A percentile compares a stretch with the other conserved stretches of the same genome.
Conservation (phyloP, 1,140 invertebrate genomes). For the Aleiodes sp. region DNA sequence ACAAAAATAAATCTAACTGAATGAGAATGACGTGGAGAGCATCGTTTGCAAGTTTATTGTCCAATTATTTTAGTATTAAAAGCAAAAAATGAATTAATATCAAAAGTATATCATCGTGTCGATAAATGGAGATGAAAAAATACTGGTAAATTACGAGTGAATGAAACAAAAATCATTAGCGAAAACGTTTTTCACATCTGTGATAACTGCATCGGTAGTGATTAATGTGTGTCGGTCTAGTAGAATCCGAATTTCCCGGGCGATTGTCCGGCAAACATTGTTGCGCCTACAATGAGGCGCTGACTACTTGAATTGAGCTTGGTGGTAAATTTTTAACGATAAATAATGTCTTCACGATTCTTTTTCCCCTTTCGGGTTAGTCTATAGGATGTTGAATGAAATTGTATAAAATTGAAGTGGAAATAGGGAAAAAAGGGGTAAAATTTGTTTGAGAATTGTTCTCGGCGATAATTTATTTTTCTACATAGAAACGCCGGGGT, state of each 20-base stretch:
- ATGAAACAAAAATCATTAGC: background rate
- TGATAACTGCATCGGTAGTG: slow-evolving; percentile 42
- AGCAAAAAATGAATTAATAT: background rate
- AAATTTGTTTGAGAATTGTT: background rate
- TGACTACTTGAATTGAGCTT: slow-evolving; percentile 8
- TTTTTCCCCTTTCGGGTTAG: slow-evolving; percentile 4
- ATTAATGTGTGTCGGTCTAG: background rate
- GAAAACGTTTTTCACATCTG: slow-evolving; percentile 42
- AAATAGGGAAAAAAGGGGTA: background rate
- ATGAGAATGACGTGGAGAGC: background rate
- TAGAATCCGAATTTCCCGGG: background rate
- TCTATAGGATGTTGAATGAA: background rate
- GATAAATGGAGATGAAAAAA: background rate
- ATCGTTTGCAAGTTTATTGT: slow-evolving; percentile 6
- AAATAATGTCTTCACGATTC: slow-evolving; percentile 9
- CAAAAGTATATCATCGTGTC: slow-evolving; percentile 5
- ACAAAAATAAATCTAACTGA: background rate
- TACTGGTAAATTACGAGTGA: background rate
- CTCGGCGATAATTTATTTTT: slow-evolving; percentile 57
- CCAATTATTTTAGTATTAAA: background rate
- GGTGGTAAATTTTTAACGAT: background rate
- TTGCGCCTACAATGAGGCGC: background rate
- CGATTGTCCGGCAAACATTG: background rate
- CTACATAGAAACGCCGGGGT: slow-evolving; percentile 54
- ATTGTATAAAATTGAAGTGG: background rate